Percentiles rank a stretch among this genome's conserved stretches.
These are phyloP conservation scores for Drosophila paucipuncta DNA, from an alignment of 2,888 invertebrate species.

Conservation along the genomic window DNA sequence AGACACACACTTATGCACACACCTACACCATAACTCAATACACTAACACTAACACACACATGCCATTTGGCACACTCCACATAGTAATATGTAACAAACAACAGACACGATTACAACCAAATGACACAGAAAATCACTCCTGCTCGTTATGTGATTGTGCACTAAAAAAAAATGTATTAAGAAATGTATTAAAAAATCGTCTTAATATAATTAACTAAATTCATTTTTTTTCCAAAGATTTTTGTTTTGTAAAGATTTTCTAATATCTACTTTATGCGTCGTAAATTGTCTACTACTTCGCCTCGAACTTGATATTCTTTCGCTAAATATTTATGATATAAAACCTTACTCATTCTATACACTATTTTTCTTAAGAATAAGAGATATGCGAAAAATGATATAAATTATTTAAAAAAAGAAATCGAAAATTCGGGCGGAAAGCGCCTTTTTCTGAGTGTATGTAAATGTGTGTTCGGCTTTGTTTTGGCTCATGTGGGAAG, in stretches of 20 bases:
- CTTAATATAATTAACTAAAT: background rate
- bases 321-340: background rate
- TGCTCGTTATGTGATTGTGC: constrained; percentile 52
- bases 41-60: constrained; percentile 17
- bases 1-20: constrained; percentile 9
- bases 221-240: background rate
- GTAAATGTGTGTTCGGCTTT: constrained; percentile 34
- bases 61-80: constrained; percentile 57
- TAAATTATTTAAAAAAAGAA: background rate
- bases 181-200: too few species aligned
- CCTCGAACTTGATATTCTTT: background rate
- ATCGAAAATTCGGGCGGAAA: background rate
- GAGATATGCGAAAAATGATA: background rate
- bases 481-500: constrained; percentile 71
- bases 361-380: background rate
- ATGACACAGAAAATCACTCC: constrained; percentile 81
- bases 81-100: constrained; percentile 82
- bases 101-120: constrained; percentile 83
- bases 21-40: constrained; percentile 3
- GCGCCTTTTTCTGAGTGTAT: constrained; percentile 6
- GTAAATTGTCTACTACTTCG: background rate
- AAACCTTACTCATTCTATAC: too few species aligned
- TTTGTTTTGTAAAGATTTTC: background rate
- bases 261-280: background rate
- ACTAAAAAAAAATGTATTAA: background rate